A percentile compares a stretch with the other conserved stretches of the same genome.
phyloP scores from a whole-genome alignment of 1,140 invertebrate genomes.

The Galleria mellonella region DNA sequence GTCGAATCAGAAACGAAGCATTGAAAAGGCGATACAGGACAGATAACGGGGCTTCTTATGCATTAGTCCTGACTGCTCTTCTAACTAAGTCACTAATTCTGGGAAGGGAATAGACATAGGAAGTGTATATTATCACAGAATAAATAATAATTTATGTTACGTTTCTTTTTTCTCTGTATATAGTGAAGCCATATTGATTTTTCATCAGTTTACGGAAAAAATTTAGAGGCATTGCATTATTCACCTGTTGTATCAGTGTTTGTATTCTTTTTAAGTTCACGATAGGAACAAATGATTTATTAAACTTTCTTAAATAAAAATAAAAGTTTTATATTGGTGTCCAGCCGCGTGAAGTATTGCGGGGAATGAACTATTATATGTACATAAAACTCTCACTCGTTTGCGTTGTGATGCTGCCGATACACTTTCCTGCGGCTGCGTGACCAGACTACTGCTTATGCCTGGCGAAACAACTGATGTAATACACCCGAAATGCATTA shows the following conservation, averaged over 20 bases:
- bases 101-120: constrained; percentile 19
- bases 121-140: too few species aligned
- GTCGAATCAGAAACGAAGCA: constrained; percentile 59
- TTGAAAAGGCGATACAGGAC: constrained; percentile 65
- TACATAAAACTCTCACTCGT: constrained; percentile 49
- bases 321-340: too few species aligned
- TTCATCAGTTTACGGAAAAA: too few species aligned
- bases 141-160: too few species aligned
- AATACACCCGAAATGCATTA: constrained; percentile 51
- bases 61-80: constrained; percentile 18
- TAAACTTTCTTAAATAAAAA: too few species aligned
- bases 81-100: constrained; percentile 30
- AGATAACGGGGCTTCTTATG: constrained; percentile 42
- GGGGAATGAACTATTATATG: constrained; percentile 56
- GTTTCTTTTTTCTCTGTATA: too few species aligned
- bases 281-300: too few species aligned
- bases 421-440: constrained; percentile 58
- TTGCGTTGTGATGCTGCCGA: constrained; percentile 52
- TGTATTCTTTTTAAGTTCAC: too few species aligned
- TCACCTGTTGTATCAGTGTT: background rate
- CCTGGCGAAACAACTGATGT: constrained; percentile 40
- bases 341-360: constrained; percentile 4
- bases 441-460: constrained; percentile 44
- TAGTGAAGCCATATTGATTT: too few species aligned
- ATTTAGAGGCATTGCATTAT: background rate